These are phyloP conservation scores for Heteromurus nitidus DNA, from an alignment of 2,888 invertebrate species.

Conservation along the genomic window DNA sequence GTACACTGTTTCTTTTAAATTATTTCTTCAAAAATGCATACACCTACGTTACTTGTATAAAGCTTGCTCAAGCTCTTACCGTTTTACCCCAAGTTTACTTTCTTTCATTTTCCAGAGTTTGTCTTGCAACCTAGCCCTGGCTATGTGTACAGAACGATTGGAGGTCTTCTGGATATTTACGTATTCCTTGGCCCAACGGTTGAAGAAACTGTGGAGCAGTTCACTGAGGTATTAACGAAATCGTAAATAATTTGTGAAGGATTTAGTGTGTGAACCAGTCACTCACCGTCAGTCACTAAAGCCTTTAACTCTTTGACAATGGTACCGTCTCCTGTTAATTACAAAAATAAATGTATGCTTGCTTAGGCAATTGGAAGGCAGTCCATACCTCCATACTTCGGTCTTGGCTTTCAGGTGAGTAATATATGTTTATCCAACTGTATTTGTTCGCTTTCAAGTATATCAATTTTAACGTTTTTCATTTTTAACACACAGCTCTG, in stretches of 20 bases:
- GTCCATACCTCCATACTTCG: conserved; percentile 90
- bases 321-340: not conserved
- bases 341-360: too few species aligned
- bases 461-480: too few species aligned
- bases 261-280: too few species aligned
- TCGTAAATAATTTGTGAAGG: conserved; percentile 52
- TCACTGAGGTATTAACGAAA: conserved; percentile 78
- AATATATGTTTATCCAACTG: too few species aligned
- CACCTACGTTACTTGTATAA: too few species aligned
- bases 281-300: not conserved
- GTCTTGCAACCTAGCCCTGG: conserved; percentile 87
- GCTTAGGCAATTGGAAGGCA: conserved; percentile 82
- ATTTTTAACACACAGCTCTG: too few species aligned
- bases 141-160: conserved; percentile 87
- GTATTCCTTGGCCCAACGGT: conserved; percentile 87
- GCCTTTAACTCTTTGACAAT: not conserved
- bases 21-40: too few species aligned
- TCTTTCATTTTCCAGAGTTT: conserved; percentile 79
- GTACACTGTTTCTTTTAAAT: conserved; percentile 17
- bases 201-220: conserved; percentile 81
- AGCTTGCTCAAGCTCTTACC: too few species aligned
- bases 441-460: too few species aligned
- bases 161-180: conserved; percentile 88
- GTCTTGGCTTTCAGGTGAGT: conserved; percentile 91
- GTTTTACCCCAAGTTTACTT: not conserved